Evolutionary conservation across 2,797 vertebrate genomes (phyloP), one percentile per base, ranked within the genome.

Genomic region (Dicrostonyx torquatus): DNA sequence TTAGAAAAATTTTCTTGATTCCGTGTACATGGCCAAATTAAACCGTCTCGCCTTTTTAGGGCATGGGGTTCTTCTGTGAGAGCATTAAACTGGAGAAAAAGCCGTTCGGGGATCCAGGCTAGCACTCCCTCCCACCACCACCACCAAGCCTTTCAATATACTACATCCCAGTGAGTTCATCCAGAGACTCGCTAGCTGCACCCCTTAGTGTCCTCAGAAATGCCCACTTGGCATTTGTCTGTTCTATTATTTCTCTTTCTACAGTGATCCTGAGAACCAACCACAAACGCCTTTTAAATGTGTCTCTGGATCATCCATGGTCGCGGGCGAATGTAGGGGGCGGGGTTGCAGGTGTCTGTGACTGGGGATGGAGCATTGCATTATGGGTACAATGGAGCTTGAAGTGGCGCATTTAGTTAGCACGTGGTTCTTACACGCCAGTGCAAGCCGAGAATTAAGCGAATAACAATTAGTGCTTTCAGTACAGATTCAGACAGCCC

Each of bases 1-100:
- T 88, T 62, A n/a, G 31, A 26, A 62, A 76, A 89, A 75, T 82
- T 37, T n/a, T 68, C 90, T 95, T 84, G 40, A 93, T 92, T 80
- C 48, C 58, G 3, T 55, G 20, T 9, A 72, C 37, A 78, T 94
- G n/a, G 72, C 37, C 64, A 90, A 88, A 95, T 73, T 86, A 95
- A 75, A 37, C 31, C 37, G 37, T 50, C 43, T 93, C 40, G 62
- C 26, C 72, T 94, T 88, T 66, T 14, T 31, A 76, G 75, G 9
- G 77, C 50, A 37, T n/a, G 75, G 87, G 43, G 77, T 58, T 13
- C 34, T 92, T 77, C 90, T 76, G 5, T 68, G 86, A 95, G 60
- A 90, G 6, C 14, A 58, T 79, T 86, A 12, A n/a, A 79, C 62
- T 48, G 85, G 20, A 77, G 84, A 31, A 79, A 78, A 90, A 50